A percentile compares a stretch with the other conserved stretches of the same genome.
phyloP scores from a whole-genome alignment of 2,113 vertebrate genomes.

The Dendrocopos noguchii region DNA sequence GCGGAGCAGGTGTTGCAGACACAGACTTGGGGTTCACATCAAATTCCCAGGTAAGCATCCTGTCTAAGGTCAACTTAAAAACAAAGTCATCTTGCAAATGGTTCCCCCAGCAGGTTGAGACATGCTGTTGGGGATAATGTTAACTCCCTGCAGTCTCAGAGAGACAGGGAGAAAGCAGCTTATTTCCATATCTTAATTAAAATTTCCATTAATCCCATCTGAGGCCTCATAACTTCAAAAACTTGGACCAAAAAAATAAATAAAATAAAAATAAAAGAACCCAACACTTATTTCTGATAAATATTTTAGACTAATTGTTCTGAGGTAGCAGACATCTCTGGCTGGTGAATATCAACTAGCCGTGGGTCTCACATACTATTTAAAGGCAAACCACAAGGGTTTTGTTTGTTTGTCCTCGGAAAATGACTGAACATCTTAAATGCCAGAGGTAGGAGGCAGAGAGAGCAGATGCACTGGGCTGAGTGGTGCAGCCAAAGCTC shows the following conservation, averaged over 20 bases:
- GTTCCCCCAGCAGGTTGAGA: slow-evolving; percentile 58
- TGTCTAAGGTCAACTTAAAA: slow-evolving; percentile 43
- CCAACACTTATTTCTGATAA: slow-evolving; percentile 72
- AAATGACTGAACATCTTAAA: slow-evolving; percentile 36
- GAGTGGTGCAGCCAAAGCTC: not conserved
- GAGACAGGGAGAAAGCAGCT: slow-evolving; percentile 69
- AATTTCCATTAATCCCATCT: slow-evolving; percentile 78
- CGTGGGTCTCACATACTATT: not conserved
- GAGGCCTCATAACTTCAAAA: slow-evolving; percentile 73
- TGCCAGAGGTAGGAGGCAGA: not conserved
- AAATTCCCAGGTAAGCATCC: not conserved
- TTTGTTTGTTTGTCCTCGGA: slow-evolving; percentile 59
- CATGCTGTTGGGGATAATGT: slow-evolving; percentile 59
- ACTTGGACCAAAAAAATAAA: slow-evolving; percentile 42
- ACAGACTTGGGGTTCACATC: not conserved
- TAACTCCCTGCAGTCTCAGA: slow-evolving; percentile 63
- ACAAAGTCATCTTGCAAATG: slow-evolving; percentile 52
- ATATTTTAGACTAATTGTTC: slow-evolving; percentile 72
- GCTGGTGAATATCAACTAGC: slow-evolving; percentile 62
- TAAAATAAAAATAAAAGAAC: too few species aligned
- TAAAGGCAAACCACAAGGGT: not conserved
- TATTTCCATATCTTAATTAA: slow-evolving; percentile 80
- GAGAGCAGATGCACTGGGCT: not conserved
- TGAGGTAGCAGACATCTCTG: slow-evolving; percentile 56
- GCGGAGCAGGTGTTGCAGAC: not conserved